Conservation (phyloP, 2,888 invertebrate species). For the Odontomyia ornata region DNA sequence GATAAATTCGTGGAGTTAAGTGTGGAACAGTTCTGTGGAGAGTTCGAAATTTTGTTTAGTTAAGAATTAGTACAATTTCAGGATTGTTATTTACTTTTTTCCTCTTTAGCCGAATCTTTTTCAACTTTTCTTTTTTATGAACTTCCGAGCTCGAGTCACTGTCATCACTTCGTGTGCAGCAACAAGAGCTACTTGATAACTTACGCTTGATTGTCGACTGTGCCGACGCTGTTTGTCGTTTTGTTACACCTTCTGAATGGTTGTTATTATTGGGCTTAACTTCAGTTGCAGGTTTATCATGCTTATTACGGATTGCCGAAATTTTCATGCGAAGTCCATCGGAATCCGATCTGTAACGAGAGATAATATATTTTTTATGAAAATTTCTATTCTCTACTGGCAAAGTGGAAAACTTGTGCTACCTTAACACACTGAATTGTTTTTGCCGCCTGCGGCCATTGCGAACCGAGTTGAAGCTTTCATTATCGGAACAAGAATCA, state of each 20-base stretch:
- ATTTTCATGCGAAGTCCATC: conserved; percentile 64
- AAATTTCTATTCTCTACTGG: neutral
- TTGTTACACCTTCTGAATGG: conserved; percentile 37
- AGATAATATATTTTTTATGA: neutral
- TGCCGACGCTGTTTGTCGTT: conserved; percentile 29
- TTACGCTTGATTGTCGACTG: conserved; percentile 45
- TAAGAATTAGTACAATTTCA: neutral
- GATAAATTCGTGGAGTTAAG: conserved; percentile 11
- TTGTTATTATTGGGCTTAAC: conserved; percentile 50
- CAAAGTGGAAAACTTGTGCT: neutral
- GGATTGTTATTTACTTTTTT: conserved; percentile 55
- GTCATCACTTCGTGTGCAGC: conserved; percentile 50
- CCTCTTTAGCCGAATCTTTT: conserved; percentile 60
- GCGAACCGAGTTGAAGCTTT: conserved; percentile 22
- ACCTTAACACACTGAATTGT: conserved; percentile 52
- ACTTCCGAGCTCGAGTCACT: conserved; percentile 52
- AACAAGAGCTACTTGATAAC: conserved; percentile 50
- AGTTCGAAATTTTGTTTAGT: too few relatives aligned
- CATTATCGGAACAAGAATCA: conserved; percentile 45
- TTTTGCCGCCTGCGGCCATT: conserved; percentile 45
- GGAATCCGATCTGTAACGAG: conserved; percentile 57
- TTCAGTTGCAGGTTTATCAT: conserved; percentile 28
- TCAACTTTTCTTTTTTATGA: conserved; percentile 52
- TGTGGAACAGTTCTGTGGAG: conserved; percentile 20
- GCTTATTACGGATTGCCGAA: conserved; percentile 59